phyloP scores from a whole-genome alignment of 2,113 vertebrate genomes.

The Daubentonia madagascariensis region DNA sequence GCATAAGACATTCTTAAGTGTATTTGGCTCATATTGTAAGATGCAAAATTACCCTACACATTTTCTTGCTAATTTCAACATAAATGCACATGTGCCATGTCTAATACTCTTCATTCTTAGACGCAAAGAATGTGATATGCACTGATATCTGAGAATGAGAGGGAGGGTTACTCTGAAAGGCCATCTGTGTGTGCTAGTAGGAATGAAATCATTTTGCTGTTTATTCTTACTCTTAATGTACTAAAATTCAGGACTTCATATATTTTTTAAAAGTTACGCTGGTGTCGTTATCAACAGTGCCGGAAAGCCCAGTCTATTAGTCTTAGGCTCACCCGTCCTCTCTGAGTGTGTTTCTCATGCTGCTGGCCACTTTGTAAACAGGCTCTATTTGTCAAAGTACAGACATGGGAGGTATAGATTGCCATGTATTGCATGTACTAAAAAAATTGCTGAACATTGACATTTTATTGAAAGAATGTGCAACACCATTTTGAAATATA shows the following conservation, averaged over 20 bases:
- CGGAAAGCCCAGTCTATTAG: neutral
- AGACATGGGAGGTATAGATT: neutral
- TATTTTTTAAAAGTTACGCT: neutral
- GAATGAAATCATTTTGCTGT: neutral
- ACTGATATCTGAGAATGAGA: neutral
- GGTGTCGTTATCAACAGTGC: neutral
- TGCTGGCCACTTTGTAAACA: neutral
- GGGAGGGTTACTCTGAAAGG: neutral
- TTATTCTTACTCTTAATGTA: neutral
- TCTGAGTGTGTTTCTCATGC: neutral
- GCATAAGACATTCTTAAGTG: neutral
- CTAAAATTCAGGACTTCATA: neutral
- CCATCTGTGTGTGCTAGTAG: neutral
- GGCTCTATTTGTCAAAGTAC: neutral
- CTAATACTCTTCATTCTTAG: neutral
- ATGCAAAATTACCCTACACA: neutral
- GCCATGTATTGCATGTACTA: neutral
- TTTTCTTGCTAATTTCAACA: neutral
- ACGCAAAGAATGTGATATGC: neutral
- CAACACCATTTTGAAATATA: conserved; percentile 7
- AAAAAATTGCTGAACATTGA: neutral
- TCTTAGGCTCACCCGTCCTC: neutral
- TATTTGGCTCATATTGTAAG: neutral
- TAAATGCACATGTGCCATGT: neutral
- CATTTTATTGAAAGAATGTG: neutral